Conservation (phyloP, 2,797 vertebrate genomes). For the Psittacula derbiana region DNA sequence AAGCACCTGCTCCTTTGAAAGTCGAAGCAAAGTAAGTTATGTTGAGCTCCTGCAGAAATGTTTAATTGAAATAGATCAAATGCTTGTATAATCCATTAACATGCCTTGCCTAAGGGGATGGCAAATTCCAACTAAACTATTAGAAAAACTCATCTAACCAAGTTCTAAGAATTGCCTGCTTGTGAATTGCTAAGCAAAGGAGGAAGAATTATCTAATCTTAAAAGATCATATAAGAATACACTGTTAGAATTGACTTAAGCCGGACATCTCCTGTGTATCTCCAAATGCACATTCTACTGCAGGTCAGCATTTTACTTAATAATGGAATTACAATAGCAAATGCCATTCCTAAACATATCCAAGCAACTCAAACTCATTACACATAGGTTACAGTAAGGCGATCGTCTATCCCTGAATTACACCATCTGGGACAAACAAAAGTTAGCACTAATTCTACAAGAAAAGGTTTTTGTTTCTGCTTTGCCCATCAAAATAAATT, state of each 20-base stretch:
- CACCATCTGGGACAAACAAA: background rate
- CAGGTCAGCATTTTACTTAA: background rate
- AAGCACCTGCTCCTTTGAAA: background rate
- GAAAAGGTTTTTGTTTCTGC: background rate
- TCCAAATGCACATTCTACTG: background rate
- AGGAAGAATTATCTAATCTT: background rate
- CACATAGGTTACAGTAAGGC: background rate
- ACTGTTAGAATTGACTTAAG: background rate
- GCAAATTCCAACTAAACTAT: background rate
- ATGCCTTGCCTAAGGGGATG: background rate
- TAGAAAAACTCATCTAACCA: background rate
- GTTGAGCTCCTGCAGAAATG: background rate
- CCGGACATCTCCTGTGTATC: background rate
- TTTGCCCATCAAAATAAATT: background rate
- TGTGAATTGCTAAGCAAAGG: background rate
- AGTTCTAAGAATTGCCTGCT: background rate
- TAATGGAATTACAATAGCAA: background rate
- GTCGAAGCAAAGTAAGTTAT: background rate
- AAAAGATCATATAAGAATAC: background rate
- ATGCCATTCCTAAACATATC: background rate
- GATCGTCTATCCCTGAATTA: background rate
- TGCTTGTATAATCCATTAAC: background rate
- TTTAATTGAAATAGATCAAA: background rate
- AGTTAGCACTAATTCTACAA: background rate
- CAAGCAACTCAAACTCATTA: background rate